phyloP scores from a whole-genome alignment of 2,888 invertebrate species.

The Patella ulyssiponensis region DNA sequence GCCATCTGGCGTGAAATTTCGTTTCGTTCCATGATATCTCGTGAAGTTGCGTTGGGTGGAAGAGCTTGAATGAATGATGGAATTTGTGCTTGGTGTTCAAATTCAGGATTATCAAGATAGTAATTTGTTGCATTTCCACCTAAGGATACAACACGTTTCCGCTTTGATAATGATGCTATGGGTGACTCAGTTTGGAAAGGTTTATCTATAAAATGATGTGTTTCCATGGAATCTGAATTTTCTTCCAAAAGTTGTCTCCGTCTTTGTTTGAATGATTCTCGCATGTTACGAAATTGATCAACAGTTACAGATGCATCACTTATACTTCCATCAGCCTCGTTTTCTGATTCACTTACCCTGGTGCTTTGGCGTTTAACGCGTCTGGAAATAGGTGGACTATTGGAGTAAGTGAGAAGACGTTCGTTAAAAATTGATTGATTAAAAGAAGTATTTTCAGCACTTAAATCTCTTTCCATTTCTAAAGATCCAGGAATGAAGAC shows the following conservation, averaged over 20 bases:
- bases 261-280: conserved; percentile 33
- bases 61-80: not conserved
- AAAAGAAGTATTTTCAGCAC: not conserved
- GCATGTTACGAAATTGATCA: conserved; percentile 30
- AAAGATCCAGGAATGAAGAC: conserved; percentile 22
- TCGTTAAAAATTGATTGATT: not conserved
- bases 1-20: not conserved
- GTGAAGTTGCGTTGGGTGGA: conserved; percentile 2
- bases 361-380: not conserved
- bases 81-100: not conserved
- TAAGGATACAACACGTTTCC: not conserved
- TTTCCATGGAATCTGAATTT: not conserved
- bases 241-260: conserved; percentile 32
- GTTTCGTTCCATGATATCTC: conserved; percentile 10
- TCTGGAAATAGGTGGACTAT: not conserved
- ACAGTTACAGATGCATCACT: not conserved
- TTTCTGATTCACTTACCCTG: not conserved
- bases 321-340: not conserved
- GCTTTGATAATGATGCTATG: not conserved
- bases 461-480: not conserved
- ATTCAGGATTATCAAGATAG: not conserved
- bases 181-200: not conserved
- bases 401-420: not conserved
- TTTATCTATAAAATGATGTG: conserved; percentile 13
- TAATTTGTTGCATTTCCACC: not conserved